Evolutionary conservation across 2,888 invertebrate genomes (phyloP).

Genomic region (Lissocephala sabroskyi): DNA sequence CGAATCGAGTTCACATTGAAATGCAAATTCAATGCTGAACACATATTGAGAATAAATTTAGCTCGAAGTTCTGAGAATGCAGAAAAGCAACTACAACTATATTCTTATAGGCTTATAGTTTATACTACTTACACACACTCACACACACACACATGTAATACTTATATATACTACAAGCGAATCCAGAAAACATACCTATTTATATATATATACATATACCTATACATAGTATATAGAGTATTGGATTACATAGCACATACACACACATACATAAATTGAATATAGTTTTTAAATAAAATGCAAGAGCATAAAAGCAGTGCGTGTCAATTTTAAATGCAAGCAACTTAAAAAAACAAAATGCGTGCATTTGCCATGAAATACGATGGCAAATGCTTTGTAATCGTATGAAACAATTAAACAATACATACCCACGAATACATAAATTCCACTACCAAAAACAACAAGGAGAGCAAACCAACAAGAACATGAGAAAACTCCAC

Average conservation of each 20-base stretch:
- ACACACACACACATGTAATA: constrained; percentile 8
- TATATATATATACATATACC: constrained; percentile 42
- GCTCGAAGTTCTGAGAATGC: constrained; percentile 30
- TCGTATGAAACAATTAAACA: too few species aligned
- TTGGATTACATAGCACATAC: constrained; percentile 14
- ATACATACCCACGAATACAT: constrained; percentile 5
- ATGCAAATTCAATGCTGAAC: constrained; percentile 34
- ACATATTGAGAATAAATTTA: constrained; percentile 39
- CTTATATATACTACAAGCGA: too few species aligned
- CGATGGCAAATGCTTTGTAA: too few species aligned
- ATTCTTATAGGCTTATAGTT: constrained; percentile 66
- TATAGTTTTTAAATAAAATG: constrained; percentile 53
- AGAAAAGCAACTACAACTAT: constrained; percentile 45
- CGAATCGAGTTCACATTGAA: constrained; percentile 64
- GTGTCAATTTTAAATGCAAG: constrained; percentile 58
- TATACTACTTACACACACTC: constrained; percentile 34
- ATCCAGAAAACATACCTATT: constrained; percentile 13
- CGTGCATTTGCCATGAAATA: too few species aligned
- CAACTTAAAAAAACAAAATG: constrained; percentile 9
- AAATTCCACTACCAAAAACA: constrained; percentile 18
- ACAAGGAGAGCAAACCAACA: constrained; percentile 19
- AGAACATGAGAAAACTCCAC: constrained; percentile 26
- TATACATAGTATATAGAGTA: constrained; percentile 14
- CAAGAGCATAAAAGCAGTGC: constrained; percentile 41
- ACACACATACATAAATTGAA: constrained; percentile 11